Percentiles rank a stretch among this genome's conserved stretches.
These are phyloP conservation scores for Montipora capricornis DNA, from an alignment of 64 coral and sea anemone genomes.

Conservation along the genomic window DNA sequence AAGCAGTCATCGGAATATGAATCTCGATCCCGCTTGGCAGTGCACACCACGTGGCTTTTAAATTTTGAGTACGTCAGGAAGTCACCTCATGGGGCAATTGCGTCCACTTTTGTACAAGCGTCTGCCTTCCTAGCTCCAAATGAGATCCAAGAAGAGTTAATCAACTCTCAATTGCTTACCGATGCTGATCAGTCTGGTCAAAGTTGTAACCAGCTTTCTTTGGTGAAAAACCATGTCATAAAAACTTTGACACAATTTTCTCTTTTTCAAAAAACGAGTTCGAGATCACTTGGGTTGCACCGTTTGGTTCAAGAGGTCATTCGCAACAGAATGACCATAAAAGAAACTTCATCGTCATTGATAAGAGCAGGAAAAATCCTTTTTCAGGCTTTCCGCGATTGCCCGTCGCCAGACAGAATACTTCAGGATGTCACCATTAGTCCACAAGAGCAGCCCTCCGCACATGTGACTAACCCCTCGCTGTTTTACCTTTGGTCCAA, in stretches of 20 bases:
- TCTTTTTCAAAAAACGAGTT: conserved; percentile 21
- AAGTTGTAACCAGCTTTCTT: neutral
- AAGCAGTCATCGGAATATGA: conserved; percentile 11
- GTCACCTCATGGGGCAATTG: neutral
- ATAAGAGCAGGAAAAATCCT: neutral
- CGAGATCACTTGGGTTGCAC: conserved; percentile 21
- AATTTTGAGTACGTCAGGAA: conserved; percentile 62
- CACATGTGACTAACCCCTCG: neutral
- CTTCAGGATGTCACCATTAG: neutral
- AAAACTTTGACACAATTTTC: conserved; percentile 42
- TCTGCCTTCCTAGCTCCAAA: conserved; percentile 18
- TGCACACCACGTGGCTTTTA: conserved; percentile 67
- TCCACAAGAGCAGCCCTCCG: neutral
- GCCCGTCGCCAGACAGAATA: neutral
- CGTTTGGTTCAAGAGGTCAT: conserved; percentile 52
- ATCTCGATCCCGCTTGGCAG: conserved; percentile 49
- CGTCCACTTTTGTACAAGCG: neutral
- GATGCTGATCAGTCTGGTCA: neutral
- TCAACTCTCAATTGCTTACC: conserved; percentile 18
- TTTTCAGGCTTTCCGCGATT: neutral
- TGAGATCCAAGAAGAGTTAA: conserved; percentile 33
- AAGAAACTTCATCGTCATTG: neutral
- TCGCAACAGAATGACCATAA: neutral
- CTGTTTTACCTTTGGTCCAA: neutral
- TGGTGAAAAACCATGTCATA: conserved; percentile 5